phyloP scores from a whole-genome alignment of 2,113 vertebrate species.

The Brachypodius melanocephalos region DNA sequence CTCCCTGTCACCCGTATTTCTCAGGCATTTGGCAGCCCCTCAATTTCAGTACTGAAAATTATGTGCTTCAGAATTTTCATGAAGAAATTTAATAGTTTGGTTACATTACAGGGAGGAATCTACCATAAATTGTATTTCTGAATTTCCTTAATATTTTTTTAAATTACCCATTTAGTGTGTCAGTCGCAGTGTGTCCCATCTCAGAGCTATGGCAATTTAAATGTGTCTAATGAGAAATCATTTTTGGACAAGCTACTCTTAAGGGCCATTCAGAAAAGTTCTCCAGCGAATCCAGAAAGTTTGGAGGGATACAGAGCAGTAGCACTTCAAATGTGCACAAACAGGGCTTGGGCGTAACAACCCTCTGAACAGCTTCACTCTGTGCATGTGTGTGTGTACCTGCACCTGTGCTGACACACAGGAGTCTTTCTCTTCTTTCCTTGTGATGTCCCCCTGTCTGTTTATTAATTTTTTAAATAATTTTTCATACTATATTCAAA shows the following conservation, averaged over 20 bases:
- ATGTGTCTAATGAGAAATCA: not conserved
- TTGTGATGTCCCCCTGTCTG: not conserved
- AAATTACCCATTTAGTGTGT: not conserved
- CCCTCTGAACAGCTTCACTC: not conserved
- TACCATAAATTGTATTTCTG: not conserved
- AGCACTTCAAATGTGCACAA: not conserved
- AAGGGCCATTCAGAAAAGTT: not conserved
- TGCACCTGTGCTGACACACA: not conserved
- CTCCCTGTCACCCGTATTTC: not conserved
- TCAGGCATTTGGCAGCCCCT: not conserved
- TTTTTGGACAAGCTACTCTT: not conserved
- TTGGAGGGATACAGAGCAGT: not conserved
- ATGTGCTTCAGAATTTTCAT: conserved; percentile 10
- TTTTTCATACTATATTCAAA: not conserved
- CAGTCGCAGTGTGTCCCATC: not conserved
- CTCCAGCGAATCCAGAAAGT: not conserved
- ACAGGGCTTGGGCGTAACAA: not conserved
- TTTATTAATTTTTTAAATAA: not conserved
- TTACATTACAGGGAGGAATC: not conserved
- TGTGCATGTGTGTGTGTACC: fast-evolving
- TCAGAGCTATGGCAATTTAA: not conserved
- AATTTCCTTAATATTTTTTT: conserved; percentile 5
- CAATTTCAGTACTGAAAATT: not conserved
- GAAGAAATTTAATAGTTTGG: conserved; percentile 9
- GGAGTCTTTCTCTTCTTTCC: not conserved